Evolutionary conservation across 2,797 vertebrate genomes (phyloP).

Genomic region (Eulemur coronatus): DNA sequence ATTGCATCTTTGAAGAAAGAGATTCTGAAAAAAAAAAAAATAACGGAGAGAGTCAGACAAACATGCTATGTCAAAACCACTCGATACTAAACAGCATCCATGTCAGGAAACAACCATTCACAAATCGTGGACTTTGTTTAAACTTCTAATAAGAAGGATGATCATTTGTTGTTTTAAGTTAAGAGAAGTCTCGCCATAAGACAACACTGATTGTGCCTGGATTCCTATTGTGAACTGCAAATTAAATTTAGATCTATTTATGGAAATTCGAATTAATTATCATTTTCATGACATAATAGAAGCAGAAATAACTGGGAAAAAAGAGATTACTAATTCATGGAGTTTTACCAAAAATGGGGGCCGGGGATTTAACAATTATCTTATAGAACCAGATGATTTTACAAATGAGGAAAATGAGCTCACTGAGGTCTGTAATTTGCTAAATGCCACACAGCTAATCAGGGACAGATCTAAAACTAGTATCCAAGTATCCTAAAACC

Average conservation of each 20-base stretch:
- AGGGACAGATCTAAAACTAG: neutral
- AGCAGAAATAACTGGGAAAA: conserved; percentile 27
- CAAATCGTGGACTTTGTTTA: neutral
- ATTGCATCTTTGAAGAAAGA: neutral
- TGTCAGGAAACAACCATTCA: neutral
- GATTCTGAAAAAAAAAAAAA: neutral
- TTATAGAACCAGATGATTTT: neutral
- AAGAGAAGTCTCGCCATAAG: neutral
- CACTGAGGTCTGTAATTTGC: neutral
- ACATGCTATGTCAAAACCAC: neutral
- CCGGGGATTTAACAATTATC: neutral
- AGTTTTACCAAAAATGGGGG: neutral
- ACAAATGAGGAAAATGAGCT: neutral
- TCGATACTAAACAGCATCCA: neutral
- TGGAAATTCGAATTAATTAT: conserved; percentile 37
- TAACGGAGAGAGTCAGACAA: neutral
- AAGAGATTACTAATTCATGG: neutral
- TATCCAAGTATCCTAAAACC: neutral
- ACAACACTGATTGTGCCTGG: neutral
- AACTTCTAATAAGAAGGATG: neutral
- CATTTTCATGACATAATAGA: conserved; percentile 40
- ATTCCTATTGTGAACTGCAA: neutral
- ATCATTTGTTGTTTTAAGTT: neutral
- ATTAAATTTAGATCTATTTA: conserved; percentile 39
- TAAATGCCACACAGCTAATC: neutral